phyloP scores from a whole-genome alignment of 2,113 vertebrate species.

The Elgaria multicarinata region DNA sequence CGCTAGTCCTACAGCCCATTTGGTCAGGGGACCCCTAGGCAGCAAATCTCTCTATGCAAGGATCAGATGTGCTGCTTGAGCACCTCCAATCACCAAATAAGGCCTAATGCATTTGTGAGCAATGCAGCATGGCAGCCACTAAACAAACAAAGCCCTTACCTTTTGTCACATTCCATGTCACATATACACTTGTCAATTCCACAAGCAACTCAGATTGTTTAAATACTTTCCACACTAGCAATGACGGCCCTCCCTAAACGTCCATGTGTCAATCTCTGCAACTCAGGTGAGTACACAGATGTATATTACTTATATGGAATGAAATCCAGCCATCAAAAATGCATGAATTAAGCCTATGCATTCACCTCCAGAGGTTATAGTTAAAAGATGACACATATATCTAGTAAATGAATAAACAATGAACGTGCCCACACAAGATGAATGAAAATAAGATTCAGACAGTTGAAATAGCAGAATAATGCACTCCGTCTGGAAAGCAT shows the following conservation, averaged over 20 bases:
- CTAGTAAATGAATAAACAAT: not conserved
- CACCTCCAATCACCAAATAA: not conserved
- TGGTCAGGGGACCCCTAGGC: not conserved
- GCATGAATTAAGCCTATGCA: not conserved
- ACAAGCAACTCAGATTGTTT: not conserved
- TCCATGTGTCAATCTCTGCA: not conserved
- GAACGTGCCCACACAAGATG: not conserved
- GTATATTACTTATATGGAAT: not conserved
- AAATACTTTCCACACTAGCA: not conserved
- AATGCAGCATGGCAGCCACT: not conserved
- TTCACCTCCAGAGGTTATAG: not conserved
- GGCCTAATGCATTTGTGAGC: not conserved
- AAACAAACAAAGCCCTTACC: not conserved
- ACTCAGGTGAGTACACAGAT: not conserved
- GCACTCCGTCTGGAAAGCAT: not conserved
- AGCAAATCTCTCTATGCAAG: not conserved
- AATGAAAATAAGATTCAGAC: not conserved
- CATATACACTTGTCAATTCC: not conserved
- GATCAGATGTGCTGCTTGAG: not conserved
- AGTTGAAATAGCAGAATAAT: not conserved
- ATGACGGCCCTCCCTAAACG: not conserved
- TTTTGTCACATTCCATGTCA: not conserved
- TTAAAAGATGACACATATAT: not conserved
- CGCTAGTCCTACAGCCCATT: too few relatives aligned
- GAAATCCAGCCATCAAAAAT: not conserved